A percentile compares a stretch with the other conserved stretches of the same genome.
These are phyloP conservation scores for Ligdia adustata DNA, from an alignment of 2,888 invertebrate species.

Conservation along the genomic window DNA sequence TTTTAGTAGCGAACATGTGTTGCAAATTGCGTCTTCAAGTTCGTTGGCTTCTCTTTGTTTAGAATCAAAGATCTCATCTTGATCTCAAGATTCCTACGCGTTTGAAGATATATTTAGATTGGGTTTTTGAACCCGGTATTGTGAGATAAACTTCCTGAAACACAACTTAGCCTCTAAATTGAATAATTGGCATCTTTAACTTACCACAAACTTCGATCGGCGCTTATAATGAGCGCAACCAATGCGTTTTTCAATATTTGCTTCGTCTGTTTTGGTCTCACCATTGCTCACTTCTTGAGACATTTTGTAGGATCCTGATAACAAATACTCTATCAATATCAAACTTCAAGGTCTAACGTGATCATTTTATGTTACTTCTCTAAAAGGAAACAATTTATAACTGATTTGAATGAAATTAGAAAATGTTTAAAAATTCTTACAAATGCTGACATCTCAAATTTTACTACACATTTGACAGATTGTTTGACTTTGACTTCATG, in stretches of 20 bases:
- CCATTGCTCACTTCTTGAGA: conserved; percentile 54
- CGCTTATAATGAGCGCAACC: conserved; percentile 94
- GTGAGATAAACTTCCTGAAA: conserved; percentile 12
- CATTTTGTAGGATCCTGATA: conserved; percentile 50
- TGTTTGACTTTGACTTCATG: too few species aligned
- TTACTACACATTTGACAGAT: too few species aligned
- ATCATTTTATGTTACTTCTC: neutral
- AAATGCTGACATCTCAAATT: too few species aligned
- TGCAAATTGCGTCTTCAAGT: conserved; percentile 36
- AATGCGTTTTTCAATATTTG: conserved; percentile 73
- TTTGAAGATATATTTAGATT: conserved; percentile 62
- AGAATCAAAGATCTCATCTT: conserved; percentile 25
- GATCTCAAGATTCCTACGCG: conserved; percentile 50
- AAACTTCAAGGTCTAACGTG: conserved; percentile 34
- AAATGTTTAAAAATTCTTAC: too few species aligned
- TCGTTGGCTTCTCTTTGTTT: conserved; percentile 69
- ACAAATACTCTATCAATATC: conserved; percentile 31
- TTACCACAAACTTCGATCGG: conserved; percentile 93
- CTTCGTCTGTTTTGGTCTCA: conserved; percentile 49
- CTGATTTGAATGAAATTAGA: too few species aligned
- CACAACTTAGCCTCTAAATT: conserved; percentile 1
- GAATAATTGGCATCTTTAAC: conserved; percentile 49
- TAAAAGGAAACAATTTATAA: too few species aligned
- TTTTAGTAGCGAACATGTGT: too few species aligned
- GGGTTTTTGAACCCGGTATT: conserved; percentile 46